Conservation (phyloP, 2,113 vertebrate species). For the Catharus minimus region DNA sequence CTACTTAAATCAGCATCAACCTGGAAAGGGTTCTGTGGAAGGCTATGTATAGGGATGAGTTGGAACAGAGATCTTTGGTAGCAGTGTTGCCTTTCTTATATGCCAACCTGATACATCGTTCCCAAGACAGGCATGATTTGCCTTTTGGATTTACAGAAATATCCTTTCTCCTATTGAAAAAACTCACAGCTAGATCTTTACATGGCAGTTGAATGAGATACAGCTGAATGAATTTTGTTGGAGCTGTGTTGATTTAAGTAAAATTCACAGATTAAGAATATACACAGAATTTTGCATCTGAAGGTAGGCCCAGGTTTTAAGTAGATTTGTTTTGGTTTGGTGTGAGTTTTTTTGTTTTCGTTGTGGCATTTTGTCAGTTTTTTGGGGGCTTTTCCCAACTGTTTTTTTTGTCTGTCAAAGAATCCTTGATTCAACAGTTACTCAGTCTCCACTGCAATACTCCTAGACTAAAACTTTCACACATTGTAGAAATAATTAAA, state of each 20-base stretch:
- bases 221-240: not conserved
- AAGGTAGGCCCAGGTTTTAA: not conserved
- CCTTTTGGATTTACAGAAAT: not conserved
- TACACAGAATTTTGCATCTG: not conserved
- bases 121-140: not conserved
- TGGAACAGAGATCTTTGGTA: not conserved
- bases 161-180: not conserved
- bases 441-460: not conserved
- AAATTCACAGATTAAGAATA: not conserved
- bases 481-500: not conserved
- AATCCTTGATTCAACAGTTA: not conserved
- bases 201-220: not conserved
- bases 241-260: not conserved
- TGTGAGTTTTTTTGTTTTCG: not conserved
- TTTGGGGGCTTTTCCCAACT: not conserved
- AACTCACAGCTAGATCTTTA: not conserved
- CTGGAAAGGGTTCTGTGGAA: not conserved
- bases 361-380: not conserved
- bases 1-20: not conserved
- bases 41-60: not conserved
- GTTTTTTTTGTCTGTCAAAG: not conserved
- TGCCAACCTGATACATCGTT: not conserved
- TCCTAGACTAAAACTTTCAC: not conserved
- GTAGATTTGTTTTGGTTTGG: not conserved
- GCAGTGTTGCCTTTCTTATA: not conserved